A percentile compares a stretch with the other conserved stretches of the same genome.
Evolutionary conservation across 1,140 invertebrate genomes (phyloP).

Genomic region (Micrasema minimum): DNA sequence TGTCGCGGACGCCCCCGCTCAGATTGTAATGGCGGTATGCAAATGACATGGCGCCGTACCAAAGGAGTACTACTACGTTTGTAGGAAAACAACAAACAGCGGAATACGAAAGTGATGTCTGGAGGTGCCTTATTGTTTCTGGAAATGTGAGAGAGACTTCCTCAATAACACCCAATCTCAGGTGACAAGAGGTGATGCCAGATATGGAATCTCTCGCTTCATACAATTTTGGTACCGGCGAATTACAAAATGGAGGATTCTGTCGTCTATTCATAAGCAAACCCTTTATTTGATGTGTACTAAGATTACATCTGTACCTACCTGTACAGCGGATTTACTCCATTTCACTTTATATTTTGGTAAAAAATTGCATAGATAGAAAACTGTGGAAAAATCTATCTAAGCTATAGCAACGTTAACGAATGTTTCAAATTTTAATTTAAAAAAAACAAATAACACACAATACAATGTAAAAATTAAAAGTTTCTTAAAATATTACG

Average conservation of each 20-base stretch:
- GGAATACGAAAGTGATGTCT: constrained; percentile 49
- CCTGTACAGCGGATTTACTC: too few species aligned
- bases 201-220: not conserved
- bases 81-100: constrained; percentile 51
- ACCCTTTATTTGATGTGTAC: too few species aligned
- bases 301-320: too few species aligned
- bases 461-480: too few species aligned
- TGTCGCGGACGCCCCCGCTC: constrained; percentile 44
- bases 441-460: too few species aligned
- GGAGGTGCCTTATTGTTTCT: constrained; percentile 44
- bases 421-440: too few species aligned
- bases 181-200: constrained; percentile 7
- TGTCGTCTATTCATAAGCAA: not conserved
- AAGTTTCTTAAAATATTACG: too few species aligned
- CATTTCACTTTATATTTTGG: too few species aligned
- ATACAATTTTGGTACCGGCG: not conserved
- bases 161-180: constrained; percentile 25
- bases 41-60: constrained; percentile 53
- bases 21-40: constrained; percentile 54
- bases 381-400: too few species aligned
- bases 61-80: constrained; percentile 47
- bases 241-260: constrained; percentile 28
- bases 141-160: constrained; percentile 33
- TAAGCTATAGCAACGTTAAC: too few species aligned
- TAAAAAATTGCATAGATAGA: too few species aligned